Base-by-base conservation (phyloP, 1,140 invertebrate species). In the Drosophila subobscura region DNA sequence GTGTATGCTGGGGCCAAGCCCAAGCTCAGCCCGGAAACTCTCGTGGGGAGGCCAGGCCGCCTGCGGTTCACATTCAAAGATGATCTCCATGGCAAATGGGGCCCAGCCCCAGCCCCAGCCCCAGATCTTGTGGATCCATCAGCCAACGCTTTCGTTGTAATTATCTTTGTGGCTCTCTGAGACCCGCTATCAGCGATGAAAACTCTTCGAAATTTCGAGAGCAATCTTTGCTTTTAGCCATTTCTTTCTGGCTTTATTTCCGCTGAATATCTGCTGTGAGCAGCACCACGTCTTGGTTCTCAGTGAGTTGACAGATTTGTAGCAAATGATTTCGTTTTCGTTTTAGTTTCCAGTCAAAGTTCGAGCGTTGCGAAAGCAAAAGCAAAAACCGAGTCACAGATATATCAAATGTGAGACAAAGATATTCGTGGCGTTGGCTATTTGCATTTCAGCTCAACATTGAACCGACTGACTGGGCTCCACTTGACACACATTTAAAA, bases 101-200 rank as follows among this genome's bases (percentile, higher is more conserved):
- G 29, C 29, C 29, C n/a, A n/a, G n/a, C n/a, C n/a, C n/a, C 4
- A 10, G n/a, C 20, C 4, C 44, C 6, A 57, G 60, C 33, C 52
- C 27, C 27, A 37, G 29, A 37, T 52, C 49, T 27, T 2, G 8
- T 2, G 8, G 29, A 33, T 33, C 29, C 29, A 5, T 27, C 37
- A 16, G 29, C 23, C 42, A 70, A 14, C 55, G 49, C 49, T 73
- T 56, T 73, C 71, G 51, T 73, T 73, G 27, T 51, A 25, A 65
- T 49, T 42, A 54, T 63, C 37, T 53, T 67, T 29, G 16, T 50
- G n/a, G 42, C 61, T 55, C 33, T 37, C 33, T 27, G 5, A 27
- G 25, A 27, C 27, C 16, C 10, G 59, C 59, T 74, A 74, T 74
- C 71, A 57, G 71, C 71, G 71, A 74, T 74, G 71, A 74, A 74